Evolutionary conservation across 2,797 vertebrate species (phyloP).

Genomic region (Sparidentex hasta): DNA sequence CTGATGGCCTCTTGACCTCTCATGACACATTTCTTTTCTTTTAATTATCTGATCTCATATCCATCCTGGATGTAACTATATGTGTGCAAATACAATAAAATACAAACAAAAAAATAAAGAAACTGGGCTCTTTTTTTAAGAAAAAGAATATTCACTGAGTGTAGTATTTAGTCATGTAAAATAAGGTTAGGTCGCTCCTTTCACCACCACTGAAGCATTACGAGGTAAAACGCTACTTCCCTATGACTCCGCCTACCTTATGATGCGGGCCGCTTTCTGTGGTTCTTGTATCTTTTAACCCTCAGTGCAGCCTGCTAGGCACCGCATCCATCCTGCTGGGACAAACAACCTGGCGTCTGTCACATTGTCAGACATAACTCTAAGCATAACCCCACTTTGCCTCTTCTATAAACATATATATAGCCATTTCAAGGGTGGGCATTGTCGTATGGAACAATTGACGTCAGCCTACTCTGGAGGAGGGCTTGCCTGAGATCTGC

Average conservation of each 20-base stretch:
- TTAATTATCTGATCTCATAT: too few species aligned
- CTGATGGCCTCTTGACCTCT: too few species aligned
- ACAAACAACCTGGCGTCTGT: background rate
- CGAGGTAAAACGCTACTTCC: too few species aligned
- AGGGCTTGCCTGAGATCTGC: background rate
- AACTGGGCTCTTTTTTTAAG: background rate
- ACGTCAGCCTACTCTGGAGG: background rate
- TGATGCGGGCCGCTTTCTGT: background rate
- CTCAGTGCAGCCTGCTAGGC: background rate
- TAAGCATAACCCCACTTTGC: fast-evolving
- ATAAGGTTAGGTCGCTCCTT: background rate
- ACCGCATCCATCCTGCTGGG: fast-evolving
- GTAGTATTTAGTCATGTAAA: background rate
- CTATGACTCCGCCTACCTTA: background rate
- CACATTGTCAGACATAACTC: fast-evolving
- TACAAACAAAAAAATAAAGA: too few species aligned
- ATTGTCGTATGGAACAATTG: fast-evolving
- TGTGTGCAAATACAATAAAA: too few species aligned
- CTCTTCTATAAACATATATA: fast-evolving
- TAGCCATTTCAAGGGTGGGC: fast-evolving
- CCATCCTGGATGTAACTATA: too few species aligned
- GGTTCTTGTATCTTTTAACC: fast-evolving
- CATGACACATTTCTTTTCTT: too few species aligned
- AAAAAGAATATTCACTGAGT: background rate
- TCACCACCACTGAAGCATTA: background rate